Percentiles rank a stretch among this genome's conserved stretches.
phyloP scores from a whole-genome alignment of 2,888 invertebrate species.

The Xanthia togata region DNA sequence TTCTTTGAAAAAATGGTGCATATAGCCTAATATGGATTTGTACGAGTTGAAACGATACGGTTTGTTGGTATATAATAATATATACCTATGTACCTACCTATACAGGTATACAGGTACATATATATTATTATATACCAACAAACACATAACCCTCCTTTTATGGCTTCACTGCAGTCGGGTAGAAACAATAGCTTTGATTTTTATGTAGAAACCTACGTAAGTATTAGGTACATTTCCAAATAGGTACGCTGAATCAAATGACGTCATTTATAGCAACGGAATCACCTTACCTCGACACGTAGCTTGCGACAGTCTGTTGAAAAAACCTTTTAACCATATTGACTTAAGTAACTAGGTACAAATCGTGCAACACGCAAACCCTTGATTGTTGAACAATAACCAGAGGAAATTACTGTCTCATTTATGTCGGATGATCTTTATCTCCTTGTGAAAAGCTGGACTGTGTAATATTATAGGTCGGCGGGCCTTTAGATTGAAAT shows the following conservation, averaged over 20 bases:
- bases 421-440: constrained; percentile 23
- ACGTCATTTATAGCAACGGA: constrained; percentile 28
- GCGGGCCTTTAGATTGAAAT: neutral
- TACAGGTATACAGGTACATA: neutral
- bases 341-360: neutral
- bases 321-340: constrained; percentile 29
- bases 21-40: neutral
- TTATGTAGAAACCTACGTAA: neutral
- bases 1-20: neutral
- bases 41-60: neutral
- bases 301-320: constrained; percentile 14
- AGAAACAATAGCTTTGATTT: neutral
- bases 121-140: neutral
- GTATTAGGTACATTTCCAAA: constrained; percentile 7
- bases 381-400: constrained; percentile 31
- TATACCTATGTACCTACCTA: too few species aligned
- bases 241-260: constrained; percentile 24
- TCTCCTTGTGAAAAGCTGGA: neutral
- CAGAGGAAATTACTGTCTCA: constrained; percentile 4
- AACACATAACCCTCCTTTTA: too few species aligned
- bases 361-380: constrained; percentile 41
- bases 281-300: constrained; percentile 28
- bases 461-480: neutral
- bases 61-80: too few species aligned
- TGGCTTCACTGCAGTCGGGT: too few species aligned